A percentile compares a stretch with the other conserved stretches of the same genome.
These are phyloP conservation scores for Coracopsis vasa DNA, from an alignment of 2,113 vertebrate genomes.

Conservation along the genomic window DNA sequence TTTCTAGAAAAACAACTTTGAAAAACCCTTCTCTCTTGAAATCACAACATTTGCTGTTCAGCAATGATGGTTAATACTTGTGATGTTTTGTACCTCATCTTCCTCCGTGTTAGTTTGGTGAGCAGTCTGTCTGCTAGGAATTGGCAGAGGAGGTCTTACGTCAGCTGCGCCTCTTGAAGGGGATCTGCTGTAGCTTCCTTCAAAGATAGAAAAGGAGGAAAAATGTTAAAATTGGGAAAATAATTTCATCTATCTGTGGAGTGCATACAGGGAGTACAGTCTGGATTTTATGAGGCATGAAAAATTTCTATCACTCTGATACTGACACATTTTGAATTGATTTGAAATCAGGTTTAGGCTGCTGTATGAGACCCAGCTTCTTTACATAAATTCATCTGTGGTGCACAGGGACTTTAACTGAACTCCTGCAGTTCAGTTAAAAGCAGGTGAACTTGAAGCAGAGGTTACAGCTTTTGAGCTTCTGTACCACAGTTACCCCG, in stretches of 20 bases:
- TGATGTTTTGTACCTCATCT: conserved; percentile 55
- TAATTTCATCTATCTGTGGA: not conserved
- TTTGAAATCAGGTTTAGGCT: not conserved
- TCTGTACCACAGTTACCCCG: not conserved
- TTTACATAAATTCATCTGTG: not conserved
- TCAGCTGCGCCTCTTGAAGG: conserved; percentile 64
- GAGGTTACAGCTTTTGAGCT: not conserved
- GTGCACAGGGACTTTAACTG: not conserved
- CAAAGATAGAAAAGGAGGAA: not conserved
- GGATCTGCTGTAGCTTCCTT: conserved; percentile 57
- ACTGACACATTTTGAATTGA: not conserved
- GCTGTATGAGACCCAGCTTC: not conserved
- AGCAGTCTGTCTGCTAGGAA: conserved; percentile 54
- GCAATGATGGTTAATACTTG: not conserved
- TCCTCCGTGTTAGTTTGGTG: conserved; percentile 6
- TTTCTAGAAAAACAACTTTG: not conserved
- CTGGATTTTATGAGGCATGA: not conserved
- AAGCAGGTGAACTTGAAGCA: not conserved
- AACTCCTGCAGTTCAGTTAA: not conserved
- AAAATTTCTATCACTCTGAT: not conserved
- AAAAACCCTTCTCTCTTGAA: not conserved
- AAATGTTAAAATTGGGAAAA: not conserved
- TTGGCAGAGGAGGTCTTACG: conserved; percentile 57
- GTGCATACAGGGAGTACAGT: not conserved
- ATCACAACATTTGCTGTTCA: not conserved